Evolutionary conservation across 2,797 vertebrate genomes (phyloP), one percentile per base, ranked within the genome.

Genomic region (Anguilla anguilla): DNA sequence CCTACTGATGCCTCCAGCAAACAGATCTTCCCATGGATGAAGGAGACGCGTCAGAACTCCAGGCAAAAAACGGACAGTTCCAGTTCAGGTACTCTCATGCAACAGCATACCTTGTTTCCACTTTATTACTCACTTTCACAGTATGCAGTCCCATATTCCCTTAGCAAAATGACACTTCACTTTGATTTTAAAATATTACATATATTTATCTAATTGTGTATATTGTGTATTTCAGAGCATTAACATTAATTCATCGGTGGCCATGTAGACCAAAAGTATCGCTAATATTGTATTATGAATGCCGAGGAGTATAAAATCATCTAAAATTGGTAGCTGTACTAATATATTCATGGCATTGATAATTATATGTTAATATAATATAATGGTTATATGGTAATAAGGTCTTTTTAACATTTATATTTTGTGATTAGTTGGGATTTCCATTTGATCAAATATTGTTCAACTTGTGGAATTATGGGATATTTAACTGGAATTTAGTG

Each of bases 11-110:
- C 96, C 2, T 93, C 96, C 93, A 95, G 94, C 92, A 97, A 97
- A 92, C 96, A 99, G 83, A 98, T 99, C 93, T 99, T 99, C 93
- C 98, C 99, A 0, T 99, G 99, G 98, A 99, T 99, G 98, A 99
- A 99, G 95, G 98, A 99, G 91, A 98, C 97, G 88, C 97, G 98
- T 88, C 99, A 99, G 96, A 99, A 98, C 94, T 97, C 96, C 93
- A 99, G 99, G 95, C 98, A 99, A 96, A 99, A 99, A 97, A 96
- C 96, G 94, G 97, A 97, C 96, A 97, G 97, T 94, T 97, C 97
- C 96, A 99, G 97, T 94, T 97, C 98, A 99, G 98, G 98, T 99
- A 98, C 90, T 10, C 19, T 82, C 46, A 77, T 51, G 43, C 46
- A 51, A 49, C 46, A n/a, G 51, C 43, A 49, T 51, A 35, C n/a